Evolutionary conservation across 2,113 vertebrate genomes (phyloP), one percentile per base, ranked within the genome.

Genomic region (Pluvianellus socialis): DNA sequence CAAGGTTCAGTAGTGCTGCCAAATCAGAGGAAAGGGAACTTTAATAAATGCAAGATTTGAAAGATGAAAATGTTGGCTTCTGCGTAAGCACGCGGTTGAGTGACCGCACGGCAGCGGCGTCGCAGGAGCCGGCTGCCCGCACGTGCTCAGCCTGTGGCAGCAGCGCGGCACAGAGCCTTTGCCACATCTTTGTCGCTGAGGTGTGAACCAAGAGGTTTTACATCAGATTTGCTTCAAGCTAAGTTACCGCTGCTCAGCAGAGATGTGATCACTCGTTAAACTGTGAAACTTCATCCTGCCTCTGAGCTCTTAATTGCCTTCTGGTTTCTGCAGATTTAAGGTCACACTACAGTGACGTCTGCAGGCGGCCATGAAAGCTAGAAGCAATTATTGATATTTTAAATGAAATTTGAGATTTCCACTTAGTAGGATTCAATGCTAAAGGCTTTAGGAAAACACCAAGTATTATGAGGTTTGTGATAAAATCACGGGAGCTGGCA

Each of bases 371-470:
- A 71, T 95, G 89, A 88, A 96, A 88, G 71, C 87, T 85, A 88
- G 80, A 85, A 87, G 81, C 74, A 86, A 82, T 90, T 92, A 90
- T 79, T 95, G 85, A 81, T 82, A 68, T 82, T 97, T 97, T 91
- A 94, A 95, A 95, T 96, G 94, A 90, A 95, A 92, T 92, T 50
- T 90, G 77, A 94, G 93, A 77, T 95, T 95, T 94, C 44, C 21
- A 44, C 16, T 90, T 94, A 93, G 87, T 81, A 88, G 71, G 66
- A 95, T 96, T 95, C 92, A 91, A 6, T 89, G 74, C 86, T 84
- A 81, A 92, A 70, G 84, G 93, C 81, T 94, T 76, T 94, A 91
- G 87, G 55, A 91, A 93, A 96, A 88, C 74, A 88, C 42, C 59
- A 74, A 82, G 80, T 90, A 86, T 80, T 76, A 83, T 7, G 42